Conservation (phyloP, 2,888 invertebrate species). For the Balanococcus diminutus region DNA sequence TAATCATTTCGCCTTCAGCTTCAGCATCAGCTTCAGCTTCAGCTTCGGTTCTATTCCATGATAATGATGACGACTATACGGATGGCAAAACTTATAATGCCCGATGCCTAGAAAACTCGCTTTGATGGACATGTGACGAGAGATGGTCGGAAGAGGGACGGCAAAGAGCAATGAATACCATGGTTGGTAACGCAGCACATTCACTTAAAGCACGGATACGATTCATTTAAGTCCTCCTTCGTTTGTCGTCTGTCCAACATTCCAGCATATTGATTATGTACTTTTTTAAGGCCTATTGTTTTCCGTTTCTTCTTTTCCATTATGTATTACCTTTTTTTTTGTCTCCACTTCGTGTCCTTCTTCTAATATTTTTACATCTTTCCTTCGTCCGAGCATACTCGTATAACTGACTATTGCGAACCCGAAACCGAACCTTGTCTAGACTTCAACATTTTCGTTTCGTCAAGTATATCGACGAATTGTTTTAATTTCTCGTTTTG, state of each 20-base stretch:
- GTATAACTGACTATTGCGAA: neutral
- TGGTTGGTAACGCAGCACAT: conserved; percentile 43
- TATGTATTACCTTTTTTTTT: conserved; percentile 49
- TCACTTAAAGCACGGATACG: conserved; percentile 45
- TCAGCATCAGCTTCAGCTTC: no score
- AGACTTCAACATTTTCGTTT: conserved; percentile 43
- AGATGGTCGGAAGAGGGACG: conserved; percentile 9
- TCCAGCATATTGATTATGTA: conserved; percentile 52
- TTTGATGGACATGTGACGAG: conserved; percentile 54
- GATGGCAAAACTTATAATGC: conserved; percentile 32
- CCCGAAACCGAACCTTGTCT: conserved; percentile 41
- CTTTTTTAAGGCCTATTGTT: conserved; percentile 53
- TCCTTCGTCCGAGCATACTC: neutral
- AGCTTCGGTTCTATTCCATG: conserved; percentile 11
- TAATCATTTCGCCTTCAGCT: conserved; percentile 16
- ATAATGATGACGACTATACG: conserved; percentile 31
- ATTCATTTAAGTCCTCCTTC: conserved; percentile 54
- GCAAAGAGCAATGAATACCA: conserved; percentile 15
- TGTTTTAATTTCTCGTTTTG: conserved; percentile 50
- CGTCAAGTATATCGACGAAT: conserved; percentile 44
- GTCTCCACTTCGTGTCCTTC: conserved; percentile 34
- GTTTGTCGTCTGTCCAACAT: conserved; percentile 54
- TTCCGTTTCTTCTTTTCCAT: conserved; percentile 49
- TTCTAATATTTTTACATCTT: conserved; percentile 35
- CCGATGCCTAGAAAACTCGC: conserved; percentile 47